Conservation (phyloP, 2,888 invertebrate species). For the Itoplectis maculator region DNA sequence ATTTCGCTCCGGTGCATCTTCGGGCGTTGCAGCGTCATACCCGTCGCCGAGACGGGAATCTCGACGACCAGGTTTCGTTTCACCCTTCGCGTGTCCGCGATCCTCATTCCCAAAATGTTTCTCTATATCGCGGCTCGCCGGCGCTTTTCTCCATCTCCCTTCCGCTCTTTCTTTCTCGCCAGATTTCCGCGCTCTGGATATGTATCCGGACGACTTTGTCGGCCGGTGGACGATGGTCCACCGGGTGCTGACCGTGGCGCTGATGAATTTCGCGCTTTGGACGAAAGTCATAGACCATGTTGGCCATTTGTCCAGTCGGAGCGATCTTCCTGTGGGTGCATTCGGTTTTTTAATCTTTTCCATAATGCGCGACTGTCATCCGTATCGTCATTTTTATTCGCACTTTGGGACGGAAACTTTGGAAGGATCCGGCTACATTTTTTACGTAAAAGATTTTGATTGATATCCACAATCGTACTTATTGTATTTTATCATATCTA, state of each 20-base stretch:
- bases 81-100: constrained; percentile 28
- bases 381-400: neutral
- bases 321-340: constrained; percentile 26
- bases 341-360: constrained; percentile 43
- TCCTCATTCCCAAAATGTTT: constrained; percentile 63
- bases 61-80: constrained; percentile 65
- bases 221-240: too few relatives aligned
- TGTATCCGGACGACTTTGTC: neutral
- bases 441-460: neutral
- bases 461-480: neutral
- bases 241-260: neutral
- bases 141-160: constrained; percentile 52
- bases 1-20: constrained; percentile 64
- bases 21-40: constrained; percentile 57
- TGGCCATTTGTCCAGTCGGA: constrained; percentile 56
- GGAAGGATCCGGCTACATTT: neutral
- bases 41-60: constrained; percentile 65
- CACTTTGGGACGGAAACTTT: neutral
- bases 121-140: constrained; percentile 56
- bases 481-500: too few relatives aligned
- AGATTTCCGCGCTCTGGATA: constrained; percentile 9
- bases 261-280: constrained; percentile 64
- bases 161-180: constrained; percentile 53
- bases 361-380: neutral
- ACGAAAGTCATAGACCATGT: constrained; percentile 51